Conservation (phyloP, 2,888 invertebrate genomes). For the Drosophila algonquin region DNA sequence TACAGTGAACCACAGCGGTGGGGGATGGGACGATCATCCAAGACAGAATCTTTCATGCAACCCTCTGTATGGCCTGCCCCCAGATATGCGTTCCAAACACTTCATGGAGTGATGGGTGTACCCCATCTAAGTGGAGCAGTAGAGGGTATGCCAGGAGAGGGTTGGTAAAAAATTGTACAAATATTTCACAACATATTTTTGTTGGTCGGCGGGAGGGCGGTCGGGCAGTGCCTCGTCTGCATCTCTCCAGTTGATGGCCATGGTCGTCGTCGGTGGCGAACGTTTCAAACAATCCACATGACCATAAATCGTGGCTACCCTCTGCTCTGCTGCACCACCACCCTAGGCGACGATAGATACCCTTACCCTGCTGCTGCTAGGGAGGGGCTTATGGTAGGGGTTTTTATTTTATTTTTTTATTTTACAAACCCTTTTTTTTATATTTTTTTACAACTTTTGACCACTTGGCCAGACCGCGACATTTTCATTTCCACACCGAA, state of each 20-base stretch:
- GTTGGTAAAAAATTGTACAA: conserved; percentile 59
- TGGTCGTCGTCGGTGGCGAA: conserved; percentile 19
- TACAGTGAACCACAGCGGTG: no score
- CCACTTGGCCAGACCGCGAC: conserved; percentile 73
- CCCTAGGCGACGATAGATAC: conserved; percentile 36
- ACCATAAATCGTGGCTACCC: conserved; percentile 67
- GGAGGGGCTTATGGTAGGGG: background rate
- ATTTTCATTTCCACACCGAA: conserved; percentile 71
- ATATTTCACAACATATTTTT: conserved; percentile 75
- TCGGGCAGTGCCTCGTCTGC: conserved; percentile 2
- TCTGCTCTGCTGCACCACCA: conserved; percentile 10
- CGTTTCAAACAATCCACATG: conserved; percentile 71
- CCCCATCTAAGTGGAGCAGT: no score
- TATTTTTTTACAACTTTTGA: conserved; percentile 73
- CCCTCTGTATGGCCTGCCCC: no score
- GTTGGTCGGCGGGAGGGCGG: conserved; percentile 8
- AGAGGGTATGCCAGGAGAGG: no score
- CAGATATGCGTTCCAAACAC: no score
- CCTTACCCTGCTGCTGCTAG: conserved; percentile 3
- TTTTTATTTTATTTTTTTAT: conserved; percentile 32
- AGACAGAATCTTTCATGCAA: no score
- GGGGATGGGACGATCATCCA: no score
- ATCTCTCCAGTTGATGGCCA: conserved; percentile 57
- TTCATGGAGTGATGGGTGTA: no score
- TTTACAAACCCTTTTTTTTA: conserved; percentile 56